phyloP scores from a whole-genome alignment of 2,113 vertebrate species.

The Campylorhamphus procurvoides region DNA sequence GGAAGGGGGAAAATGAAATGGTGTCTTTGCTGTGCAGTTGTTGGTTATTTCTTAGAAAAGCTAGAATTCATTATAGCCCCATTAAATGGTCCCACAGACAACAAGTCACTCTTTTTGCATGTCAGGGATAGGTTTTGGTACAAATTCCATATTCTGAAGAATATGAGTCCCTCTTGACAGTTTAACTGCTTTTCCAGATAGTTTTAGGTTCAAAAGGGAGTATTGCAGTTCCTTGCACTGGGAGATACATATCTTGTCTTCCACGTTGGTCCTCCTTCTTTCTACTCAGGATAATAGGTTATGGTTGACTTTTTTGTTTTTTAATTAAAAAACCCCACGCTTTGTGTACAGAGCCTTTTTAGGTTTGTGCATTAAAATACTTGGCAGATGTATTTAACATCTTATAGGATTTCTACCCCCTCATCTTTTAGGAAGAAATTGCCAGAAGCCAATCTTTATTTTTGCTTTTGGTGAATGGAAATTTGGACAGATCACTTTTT shows the following conservation, averaged over 20 bases:
- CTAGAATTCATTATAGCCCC: background rate
- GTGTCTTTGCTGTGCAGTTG: background rate
- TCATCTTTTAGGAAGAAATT: background rate
- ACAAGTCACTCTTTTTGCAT: background rate
- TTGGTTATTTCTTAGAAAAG: background rate
- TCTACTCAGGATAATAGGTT: background rate
- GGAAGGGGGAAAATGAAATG: background rate
- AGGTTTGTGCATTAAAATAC: background rate
- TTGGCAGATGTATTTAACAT: background rate
- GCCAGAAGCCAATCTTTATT: background rate
- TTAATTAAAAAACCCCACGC: background rate
- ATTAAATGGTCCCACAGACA: background rate
- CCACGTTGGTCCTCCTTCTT: background rate
- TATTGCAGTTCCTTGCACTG: background rate
- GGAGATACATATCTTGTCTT: background rate
- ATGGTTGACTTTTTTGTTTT: background rate
- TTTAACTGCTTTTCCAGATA: background rate
- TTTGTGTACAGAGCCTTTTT: background rate
- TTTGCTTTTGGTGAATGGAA: background rate
- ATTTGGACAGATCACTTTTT: background rate
- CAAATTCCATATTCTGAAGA: background rate
- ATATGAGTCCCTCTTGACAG: rapidly evolving
- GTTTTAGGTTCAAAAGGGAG: background rate
- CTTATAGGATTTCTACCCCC: background rate
- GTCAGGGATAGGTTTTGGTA: background rate